Evolutionary conservation across 2,888 invertebrate genomes (phyloP), one percentile per base, ranked within the genome.

Genomic region (Drosophila mettleri): DNA sequence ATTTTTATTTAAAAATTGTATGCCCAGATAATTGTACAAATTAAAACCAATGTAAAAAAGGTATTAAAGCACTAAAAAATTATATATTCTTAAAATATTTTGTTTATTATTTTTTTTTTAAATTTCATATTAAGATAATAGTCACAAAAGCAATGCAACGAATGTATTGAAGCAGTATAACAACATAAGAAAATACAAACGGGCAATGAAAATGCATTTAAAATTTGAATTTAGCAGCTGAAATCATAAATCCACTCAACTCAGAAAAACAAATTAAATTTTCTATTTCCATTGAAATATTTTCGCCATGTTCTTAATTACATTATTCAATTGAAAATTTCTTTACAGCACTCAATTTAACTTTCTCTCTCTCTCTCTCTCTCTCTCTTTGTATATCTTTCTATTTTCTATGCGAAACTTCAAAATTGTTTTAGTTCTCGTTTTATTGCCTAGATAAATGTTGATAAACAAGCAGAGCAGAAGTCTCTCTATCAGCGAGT

Each of bases 381-480:
- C 27, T 2, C 1, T 27, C n/a, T 43, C 9, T 3, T n/a, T 16
- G 1, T 3, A 0, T 24, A 3, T 16, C 7, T 34, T 1, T 2
- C n/a, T n/a, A 2, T 6, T 3, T 29, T 3, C 12, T 9, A 9
- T n/a, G 18, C n/a, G 4, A 20, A 6, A 14, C 10, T 16, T 20
- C 9, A 33, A 10, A 49, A 34, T 49, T 49, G 27, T 18, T 38
- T 38, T 38, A 20, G 18, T n/a, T 52, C 14, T 18, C 36, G 4
- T 9, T 52, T 38, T 27, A 38, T 38, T 38, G 18, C 27, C 27
- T 9, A 8, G 3, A 31, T 45, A 34, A 45, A 45, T 55, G 33
- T 12, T 18, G 14, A 18, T 16, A 36, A 45, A 27, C 7, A 34
- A 36, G 34, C 9, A 1, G n/a, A 20, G 38, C 14, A 10, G 33